Conservation (phyloP, 2,888 invertebrate species). For the Parnassius smintheus region DNA sequence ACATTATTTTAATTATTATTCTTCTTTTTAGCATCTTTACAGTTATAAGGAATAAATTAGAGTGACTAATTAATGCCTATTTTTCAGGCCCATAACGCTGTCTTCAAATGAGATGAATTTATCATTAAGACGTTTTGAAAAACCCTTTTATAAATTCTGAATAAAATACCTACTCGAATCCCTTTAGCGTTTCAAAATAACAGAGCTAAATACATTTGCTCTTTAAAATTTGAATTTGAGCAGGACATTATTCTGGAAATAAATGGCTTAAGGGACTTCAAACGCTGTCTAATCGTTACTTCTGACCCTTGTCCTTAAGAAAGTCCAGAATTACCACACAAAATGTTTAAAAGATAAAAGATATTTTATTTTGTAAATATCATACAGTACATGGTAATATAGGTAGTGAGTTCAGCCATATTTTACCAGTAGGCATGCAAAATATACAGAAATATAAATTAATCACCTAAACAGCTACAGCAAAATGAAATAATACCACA, state of each 20-base stretch:
- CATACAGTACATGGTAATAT: slow-evolving; percentile 42
- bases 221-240: slow-evolving; percentile 74
- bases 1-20: too few species aligned
- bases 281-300: slow-evolving; percentile 77
- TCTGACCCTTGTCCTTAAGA: slow-evolving; percentile 72
- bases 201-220: slow-evolving; percentile 58
- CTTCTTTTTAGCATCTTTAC: too few species aligned
- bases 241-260: slow-evolving; percentile 61
- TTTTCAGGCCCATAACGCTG: slow-evolving; percentile 7
- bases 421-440: too few species aligned
- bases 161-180: slow-evolving; percentile 32
- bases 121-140: slow-evolving; percentile 15
- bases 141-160: slow-evolving; percentile 18
- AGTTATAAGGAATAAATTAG: slow-evolving; percentile 49
- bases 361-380: too few species aligned
- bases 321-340: slow-evolving; percentile 60
- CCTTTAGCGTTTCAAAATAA: slow-evolving; percentile 49
- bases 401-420: too few species aligned
- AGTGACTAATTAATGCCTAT: slow-evolving; percentile 35
- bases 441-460: too few species aligned
- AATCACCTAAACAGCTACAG: too few species aligned
- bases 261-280: slow-evolving; percentile 68
- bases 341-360: slow-evolving; percentile 46
- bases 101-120: slow-evolving; percentile 16
- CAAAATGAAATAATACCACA: too few species aligned